These are phyloP conservation scores for Aplidium turbinatum DNA, from an alignment of 23 tunicate species.

Conservation along the genomic window DNA sequence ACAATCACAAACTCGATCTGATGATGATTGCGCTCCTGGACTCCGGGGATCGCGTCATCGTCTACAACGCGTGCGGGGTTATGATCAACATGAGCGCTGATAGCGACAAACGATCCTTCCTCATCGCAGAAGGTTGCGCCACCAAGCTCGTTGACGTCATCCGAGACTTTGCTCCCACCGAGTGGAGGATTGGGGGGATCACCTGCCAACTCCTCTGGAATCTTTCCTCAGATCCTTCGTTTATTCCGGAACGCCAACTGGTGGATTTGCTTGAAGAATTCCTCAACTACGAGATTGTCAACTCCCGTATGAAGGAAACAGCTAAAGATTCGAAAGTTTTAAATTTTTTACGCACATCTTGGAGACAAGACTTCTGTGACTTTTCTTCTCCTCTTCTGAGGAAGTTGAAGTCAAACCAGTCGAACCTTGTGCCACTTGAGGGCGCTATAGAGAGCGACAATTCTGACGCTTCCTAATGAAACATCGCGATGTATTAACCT, in stretches of 20 bases:
- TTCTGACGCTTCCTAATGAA: too few relatives aligned
- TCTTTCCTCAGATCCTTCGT: constrained; percentile 35
- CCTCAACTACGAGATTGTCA: constrained; percentile 15
- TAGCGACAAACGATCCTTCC: constrained; percentile 27
- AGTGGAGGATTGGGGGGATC: constrained; percentile 85
- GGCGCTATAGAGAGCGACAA: constrained; percentile 25
- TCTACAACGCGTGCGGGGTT: constrained; percentile 85
- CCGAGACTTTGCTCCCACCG: constrained; percentile 69
- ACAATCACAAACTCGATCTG: constrained; percentile 66
- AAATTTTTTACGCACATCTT: constrained; percentile 28
- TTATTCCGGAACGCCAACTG: background rate
- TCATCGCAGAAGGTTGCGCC: constrained; percentile 50
- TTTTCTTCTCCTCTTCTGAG: constrained; percentile 37
- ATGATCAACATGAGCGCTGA: constrained; percentile 80
- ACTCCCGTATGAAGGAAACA: background rate
- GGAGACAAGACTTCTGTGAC: constrained; percentile 47
- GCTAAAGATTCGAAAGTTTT: constrained; percentile 22
- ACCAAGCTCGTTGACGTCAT: constrained; percentile 67
- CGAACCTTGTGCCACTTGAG: constrained; percentile 39
- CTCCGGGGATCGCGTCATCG: constrained; percentile 70
- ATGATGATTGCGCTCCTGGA: constrained; percentile 90
- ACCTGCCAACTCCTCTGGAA: constrained; percentile 92
- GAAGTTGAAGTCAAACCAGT: constrained; percentile 15
- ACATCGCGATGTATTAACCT: too few relatives aligned
- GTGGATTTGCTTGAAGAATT: constrained; percentile 16